Percentiles rank a stretch among this genome's conserved stretches.
Evolutionary conservation across 2,888 invertebrate species (phyloP).

Genomic region (Shargacucullia verbasci): DNA sequence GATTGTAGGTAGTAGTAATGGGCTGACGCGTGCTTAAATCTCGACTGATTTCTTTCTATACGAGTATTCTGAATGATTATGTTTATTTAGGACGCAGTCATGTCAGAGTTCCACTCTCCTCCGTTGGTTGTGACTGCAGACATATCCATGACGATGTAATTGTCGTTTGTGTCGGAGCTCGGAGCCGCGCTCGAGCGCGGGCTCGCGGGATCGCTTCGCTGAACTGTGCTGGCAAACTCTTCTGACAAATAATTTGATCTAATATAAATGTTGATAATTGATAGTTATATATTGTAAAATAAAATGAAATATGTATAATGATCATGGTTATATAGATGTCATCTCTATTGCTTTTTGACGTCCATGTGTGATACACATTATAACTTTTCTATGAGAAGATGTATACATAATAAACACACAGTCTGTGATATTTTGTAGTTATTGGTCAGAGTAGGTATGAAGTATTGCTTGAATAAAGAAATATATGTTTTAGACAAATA

Average conservation of each 20-base stretch:
- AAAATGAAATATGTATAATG: conserved; percentile 75
- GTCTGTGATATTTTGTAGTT: conserved; percentile 90
- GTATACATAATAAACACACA: conserved; percentile 89
- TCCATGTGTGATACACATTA: conserved; percentile 87
- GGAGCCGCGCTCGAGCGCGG: conserved; percentile 32
- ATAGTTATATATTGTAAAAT: conserved; percentile 78
- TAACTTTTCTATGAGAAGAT: conserved; percentile 88
- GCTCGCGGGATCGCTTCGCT: conserved; percentile 62
- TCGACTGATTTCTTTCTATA: conserved; percentile 74
- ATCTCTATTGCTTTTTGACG: conserved; percentile 86
- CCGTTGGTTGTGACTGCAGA: conserved; percentile 86
- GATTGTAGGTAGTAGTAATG: conserved; percentile 73
- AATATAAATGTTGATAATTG: conserved; percentile 78
- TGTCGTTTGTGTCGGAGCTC: conserved; percentile 41
- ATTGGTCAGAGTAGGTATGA: conserved; percentile 87
- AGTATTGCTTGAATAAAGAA: conserved; percentile 87
- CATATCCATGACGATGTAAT: conserved; percentile 76
- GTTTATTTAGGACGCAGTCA: conserved; percentile 71
- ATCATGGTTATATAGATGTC: conserved; percentile 84
- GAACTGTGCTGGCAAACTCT: conserved; percentile 76
- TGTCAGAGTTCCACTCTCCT: conserved; percentile 67
- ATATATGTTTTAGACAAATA: conserved; percentile 85
- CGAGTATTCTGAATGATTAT: conserved; percentile 66
- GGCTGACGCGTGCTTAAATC: conserved; percentile 79
- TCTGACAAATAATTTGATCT: conserved; percentile 83